phyloP scores from a whole-genome alignment of 2,797 vertebrate genomes.

The Myotis planiceps region DNA sequence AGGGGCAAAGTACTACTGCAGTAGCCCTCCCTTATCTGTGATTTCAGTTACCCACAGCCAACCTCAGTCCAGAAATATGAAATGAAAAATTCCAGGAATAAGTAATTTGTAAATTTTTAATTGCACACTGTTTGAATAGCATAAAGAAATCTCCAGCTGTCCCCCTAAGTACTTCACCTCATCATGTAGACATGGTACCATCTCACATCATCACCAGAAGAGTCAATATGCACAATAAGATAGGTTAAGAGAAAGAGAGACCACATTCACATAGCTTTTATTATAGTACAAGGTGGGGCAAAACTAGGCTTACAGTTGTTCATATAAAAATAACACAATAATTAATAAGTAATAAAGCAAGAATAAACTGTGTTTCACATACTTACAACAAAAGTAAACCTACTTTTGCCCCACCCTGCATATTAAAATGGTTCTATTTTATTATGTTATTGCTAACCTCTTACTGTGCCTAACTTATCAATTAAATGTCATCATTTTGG shows the following conservation, averaged over 20 bases:
- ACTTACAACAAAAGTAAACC: not conserved
- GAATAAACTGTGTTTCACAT: not conserved
- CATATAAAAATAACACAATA: not conserved
- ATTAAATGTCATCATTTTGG: not conserved
- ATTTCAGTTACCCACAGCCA: too few relatives aligned
- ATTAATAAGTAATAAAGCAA: not conserved
- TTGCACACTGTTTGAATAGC: not conserved
- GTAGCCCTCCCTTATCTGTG: not conserved
- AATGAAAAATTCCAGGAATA: not conserved
- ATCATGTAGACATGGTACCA: not conserved
- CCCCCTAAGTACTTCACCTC: not conserved
- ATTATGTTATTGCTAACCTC: not conserved
- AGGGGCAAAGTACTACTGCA: not conserved
- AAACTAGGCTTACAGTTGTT: not conserved
- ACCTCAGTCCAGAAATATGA: not conserved
- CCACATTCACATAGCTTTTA: not conserved
- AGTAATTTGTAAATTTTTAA: not conserved
- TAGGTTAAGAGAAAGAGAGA: not conserved
- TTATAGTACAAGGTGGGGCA: not conserved
- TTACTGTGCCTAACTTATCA: not conserved
- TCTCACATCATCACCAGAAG: not conserved
- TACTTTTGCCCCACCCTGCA: not conserved
- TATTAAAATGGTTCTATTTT: not conserved
- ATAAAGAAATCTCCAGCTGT: not conserved
- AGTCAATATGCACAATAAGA: not conserved